Evolutionary conservation across 2,113 vertebrate genomes (phyloP).

Genomic region (Epinephelus fuscoguttatus): DNA sequence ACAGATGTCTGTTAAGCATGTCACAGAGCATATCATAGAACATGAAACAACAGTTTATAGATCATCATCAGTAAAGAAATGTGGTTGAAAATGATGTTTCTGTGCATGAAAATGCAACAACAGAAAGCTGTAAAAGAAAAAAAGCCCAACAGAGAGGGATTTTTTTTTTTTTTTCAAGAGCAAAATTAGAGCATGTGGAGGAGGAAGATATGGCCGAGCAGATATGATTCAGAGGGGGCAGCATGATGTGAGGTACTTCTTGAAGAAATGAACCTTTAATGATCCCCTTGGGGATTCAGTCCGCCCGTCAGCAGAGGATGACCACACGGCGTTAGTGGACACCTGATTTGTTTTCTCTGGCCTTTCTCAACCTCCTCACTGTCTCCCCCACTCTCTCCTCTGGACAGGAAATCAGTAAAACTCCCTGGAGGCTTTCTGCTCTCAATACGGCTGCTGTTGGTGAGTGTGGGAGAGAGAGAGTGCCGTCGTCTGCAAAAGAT

Average conservation of each 20-base stretch:
- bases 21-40: background rate
- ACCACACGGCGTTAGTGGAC: conserved; percentile 5
- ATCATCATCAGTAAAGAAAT: background rate
- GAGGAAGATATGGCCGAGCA: conserved; percentile 60
- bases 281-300: conserved; percentile 50
- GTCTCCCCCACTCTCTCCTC: conserved; percentile 13
- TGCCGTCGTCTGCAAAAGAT: background rate
- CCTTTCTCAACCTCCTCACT: background rate
- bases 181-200: conserved; percentile 74
- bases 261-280: conserved; percentile 69
- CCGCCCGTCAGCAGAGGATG: conserved; percentile 37
- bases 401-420: conserved; percentile 53
- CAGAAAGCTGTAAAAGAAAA: conserved; percentile 30
- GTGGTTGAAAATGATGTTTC: background rate
- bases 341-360: conserved; percentile 49
- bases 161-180: conserved; percentile 45
- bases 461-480: background rate
- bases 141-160: conserved; percentile 29
- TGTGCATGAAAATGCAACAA: conserved; percentile 33
- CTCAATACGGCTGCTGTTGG: conserved; percentile 6
- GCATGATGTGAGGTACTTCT: conserved; percentile 56
- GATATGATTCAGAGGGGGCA: conserved; percentile 72
- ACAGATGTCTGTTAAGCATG: background rate
- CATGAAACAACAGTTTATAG: background rate
- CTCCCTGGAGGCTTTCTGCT: conserved; percentile 13